Evolutionary conservation across 2,113 vertebrate species (phyloP), one percentile per base, ranked within the genome.

Genomic region (Salvelinus alpinus): DNA sequence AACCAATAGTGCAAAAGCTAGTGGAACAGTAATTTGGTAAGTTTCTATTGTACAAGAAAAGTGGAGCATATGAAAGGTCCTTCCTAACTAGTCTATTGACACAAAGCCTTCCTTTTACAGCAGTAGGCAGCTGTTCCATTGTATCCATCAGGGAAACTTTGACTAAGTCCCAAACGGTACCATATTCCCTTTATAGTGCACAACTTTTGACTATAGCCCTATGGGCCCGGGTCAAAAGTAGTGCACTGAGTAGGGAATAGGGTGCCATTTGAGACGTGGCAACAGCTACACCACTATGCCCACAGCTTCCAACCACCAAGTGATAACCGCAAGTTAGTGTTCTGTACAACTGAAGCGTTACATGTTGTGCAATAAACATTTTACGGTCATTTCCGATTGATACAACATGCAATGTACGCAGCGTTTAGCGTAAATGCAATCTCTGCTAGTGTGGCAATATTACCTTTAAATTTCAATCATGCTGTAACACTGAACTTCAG

Each of bases 261-360:
- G 67, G 12, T 11, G 18, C 64, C 38, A 13, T 64, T 22, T 62
- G 34, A 13, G 27, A 20, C 1, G 47, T 73, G 76, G 64, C 81
- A 75, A 14, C 75, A 44, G 38, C 38, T 44, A 44, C 9, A 44
- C 9, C 9, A 44, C 38, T 44, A 44, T 9, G 9, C 38, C 38
- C 38, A 44, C 80, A 80, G 0, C 1, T 29, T 62, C 38, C 16
- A n/a, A 73, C 7, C 77, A 16, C 51, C 0, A 64, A 76, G 80
- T 73, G 68, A 79, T 79, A 80, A 81, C 79, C 75, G 82, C 70
- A 48, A 73, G 79, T 86, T 77, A 83, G 70, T 72, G 81, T 76
- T 70, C 20, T 44, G 38, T 44, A 11, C 9, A 2, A 11, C 38
- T 44, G 38, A 44, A 44, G 38, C 9, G 38, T 44, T 44, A 44